A percentile compares a stretch with the other conserved stretches of the same genome.
Conservation (phyloP, 2,888 invertebrate species). For the Watsonalla cultraria region DNA sequence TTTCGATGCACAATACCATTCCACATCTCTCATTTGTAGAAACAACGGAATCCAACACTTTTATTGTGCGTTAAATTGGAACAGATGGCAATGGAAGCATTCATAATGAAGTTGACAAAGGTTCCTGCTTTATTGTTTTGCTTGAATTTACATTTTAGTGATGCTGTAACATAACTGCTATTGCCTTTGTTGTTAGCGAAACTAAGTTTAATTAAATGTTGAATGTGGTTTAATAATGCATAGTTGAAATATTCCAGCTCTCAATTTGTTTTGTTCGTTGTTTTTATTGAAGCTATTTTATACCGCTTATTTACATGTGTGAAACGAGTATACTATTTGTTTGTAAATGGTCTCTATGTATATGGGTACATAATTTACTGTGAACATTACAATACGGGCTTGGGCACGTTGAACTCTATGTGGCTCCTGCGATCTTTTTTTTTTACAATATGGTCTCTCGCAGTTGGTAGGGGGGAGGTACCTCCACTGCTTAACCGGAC, state of each 20-base stretch:
- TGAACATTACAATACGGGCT: too few relatives aligned
- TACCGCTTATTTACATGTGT: too few relatives aligned
- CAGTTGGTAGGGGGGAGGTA: too few relatives aligned
- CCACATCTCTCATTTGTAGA: conserved; percentile 61
- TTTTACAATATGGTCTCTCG: too few relatives aligned
- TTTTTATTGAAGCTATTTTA: too few relatives aligned
- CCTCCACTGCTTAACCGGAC: too few relatives aligned
- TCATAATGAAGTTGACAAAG: conserved; percentile 37
- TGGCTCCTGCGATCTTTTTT: too few relatives aligned
- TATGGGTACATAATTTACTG: too few relatives aligned
- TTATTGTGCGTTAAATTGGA: conserved; percentile 69
- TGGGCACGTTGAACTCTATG: too few relatives aligned
- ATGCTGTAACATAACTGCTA: background rate
- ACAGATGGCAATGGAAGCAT: conserved; percentile 50
- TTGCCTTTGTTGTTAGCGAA: background rate
- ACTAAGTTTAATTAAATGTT: background rate
- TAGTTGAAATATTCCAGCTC: background rate
- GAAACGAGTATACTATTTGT: too few relatives aligned
- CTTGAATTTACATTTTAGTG: conserved; percentile 1
- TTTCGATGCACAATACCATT: conserved; percentile 59
- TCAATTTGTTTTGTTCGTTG: too few relatives aligned
- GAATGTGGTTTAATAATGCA: background rate
- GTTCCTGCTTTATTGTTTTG: conserved; percentile 24
- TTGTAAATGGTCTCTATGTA: too few relatives aligned
- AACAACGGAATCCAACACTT: conserved; percentile 65